These are phyloP conservation scores for Drosophila neotestacea DNA, from an alignment of 2,888 invertebrate genomes.

Conservation along the genomic window DNA sequence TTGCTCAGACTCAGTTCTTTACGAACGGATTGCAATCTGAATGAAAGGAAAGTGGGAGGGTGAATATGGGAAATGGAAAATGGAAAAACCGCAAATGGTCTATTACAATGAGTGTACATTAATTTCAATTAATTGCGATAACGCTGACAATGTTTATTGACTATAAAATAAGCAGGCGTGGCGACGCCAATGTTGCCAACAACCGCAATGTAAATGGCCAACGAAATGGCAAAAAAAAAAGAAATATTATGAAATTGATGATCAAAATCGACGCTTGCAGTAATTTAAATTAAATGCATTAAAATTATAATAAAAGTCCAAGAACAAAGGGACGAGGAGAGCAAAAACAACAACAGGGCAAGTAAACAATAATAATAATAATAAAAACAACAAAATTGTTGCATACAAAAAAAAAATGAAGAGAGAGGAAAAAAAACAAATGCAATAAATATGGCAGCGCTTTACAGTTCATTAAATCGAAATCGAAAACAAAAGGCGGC, in stretches of 20 bases:
- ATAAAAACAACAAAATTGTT: conserved; percentile 32
- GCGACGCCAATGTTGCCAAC: conserved; percentile 21
- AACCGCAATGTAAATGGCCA: conserved; percentile 63
- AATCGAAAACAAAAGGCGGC: conserved; percentile 66
- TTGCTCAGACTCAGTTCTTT: conserved; percentile 8
- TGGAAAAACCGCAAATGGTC: conserved; percentile 51
- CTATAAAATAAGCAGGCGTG: conserved; percentile 61
- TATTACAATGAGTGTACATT: conserved; percentile 60
- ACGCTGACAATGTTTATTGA: conserved; percentile 72
- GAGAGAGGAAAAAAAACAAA: conserved; percentile 29
- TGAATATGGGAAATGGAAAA: neutral
- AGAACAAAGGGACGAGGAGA: conserved; percentile 19
- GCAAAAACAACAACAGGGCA: conserved; percentile 32
- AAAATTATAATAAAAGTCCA: conserved; percentile 62
- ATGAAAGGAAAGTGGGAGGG: neutral
- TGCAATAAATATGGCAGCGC: conserved; percentile 76
- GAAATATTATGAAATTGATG: conserved; percentile 52
- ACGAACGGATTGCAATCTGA: neutral
- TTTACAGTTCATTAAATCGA: conserved; percentile 80
- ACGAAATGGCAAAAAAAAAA: conserved; percentile 40
- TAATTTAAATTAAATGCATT: conserved; percentile 78
- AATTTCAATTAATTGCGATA: conserved; percentile 77
- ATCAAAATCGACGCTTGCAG: conserved; percentile 65
- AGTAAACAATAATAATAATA: conserved; percentile 72
- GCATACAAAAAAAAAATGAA: conserved; percentile 23